Percentiles rank a stretch among this genome's conserved stretches.
Evolutionary conservation across 2,113 vertebrate genomes (phyloP).

Genomic region (Semnornis frantzii): DNA sequence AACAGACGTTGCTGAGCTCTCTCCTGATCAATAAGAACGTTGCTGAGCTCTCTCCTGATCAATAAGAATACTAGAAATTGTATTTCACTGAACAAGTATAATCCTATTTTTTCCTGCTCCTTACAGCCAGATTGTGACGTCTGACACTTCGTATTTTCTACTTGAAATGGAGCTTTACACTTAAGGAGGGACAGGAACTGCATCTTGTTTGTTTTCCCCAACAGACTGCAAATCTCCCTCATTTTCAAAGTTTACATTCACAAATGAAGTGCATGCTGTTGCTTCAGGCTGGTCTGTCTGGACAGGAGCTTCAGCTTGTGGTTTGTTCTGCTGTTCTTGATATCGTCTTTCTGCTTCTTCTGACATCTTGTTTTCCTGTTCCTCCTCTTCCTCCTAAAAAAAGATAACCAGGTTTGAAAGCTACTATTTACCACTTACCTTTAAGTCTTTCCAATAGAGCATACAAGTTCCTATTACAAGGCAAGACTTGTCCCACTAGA

Average conservation of each 20-base stretch:
- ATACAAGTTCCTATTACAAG: background rate
- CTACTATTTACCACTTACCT: background rate
- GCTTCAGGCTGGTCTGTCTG: constrained; percentile 73
- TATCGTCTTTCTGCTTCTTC: constrained; percentile 88
- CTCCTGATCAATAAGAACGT: constrained; percentile 32
- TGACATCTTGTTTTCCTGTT: constrained; percentile 87
- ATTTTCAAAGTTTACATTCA: constrained; percentile 83
- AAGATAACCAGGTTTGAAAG: background rate
- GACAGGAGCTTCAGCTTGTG: constrained; percentile 68
- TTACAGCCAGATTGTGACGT: constrained; percentile 17
- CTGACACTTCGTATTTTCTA: constrained; percentile 20
- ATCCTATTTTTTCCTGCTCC: constrained; percentile 46
- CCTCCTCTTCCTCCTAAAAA: constrained; percentile 87
- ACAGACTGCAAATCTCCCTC: constrained; percentile 73
- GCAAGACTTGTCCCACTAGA: background rate
- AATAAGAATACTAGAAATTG: constrained; percentile 67
- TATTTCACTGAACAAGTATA: constrained; percentile 52
- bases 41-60: constrained; percentile 35
- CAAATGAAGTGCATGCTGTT: constrained; percentile 61
- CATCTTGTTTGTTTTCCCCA: constrained; percentile 79
- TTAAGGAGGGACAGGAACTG: constrained; percentile 82
- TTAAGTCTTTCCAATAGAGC: background rate
- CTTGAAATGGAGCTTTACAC: constrained; percentile 5
- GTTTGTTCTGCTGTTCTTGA: constrained; percentile 75
- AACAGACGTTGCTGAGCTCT: constrained; percentile 32